Conservation (phyloP, 2,797 vertebrate species). For the Miichthys miiuy region DNA sequence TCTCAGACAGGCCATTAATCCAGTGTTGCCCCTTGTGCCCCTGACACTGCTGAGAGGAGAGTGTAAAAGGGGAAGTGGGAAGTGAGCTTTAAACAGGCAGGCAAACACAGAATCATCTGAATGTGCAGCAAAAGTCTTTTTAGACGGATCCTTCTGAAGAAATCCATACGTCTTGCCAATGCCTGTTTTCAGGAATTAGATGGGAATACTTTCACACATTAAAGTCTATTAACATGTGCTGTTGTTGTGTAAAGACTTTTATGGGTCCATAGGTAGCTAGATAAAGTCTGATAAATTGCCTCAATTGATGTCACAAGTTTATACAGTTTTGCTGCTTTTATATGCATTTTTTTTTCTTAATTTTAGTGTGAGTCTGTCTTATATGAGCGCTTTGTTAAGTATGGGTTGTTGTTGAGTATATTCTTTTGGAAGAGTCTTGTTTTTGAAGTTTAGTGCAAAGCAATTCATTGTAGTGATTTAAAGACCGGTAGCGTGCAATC, state of each 20-base stretch:
- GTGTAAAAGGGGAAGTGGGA: neutral
- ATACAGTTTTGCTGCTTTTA: neutral
- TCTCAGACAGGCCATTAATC: constrained; percentile 49
- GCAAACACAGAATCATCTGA: neutral
- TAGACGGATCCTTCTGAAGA: neutral
- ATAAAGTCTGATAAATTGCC: neutral
- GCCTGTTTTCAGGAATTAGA: constrained; percentile 4
- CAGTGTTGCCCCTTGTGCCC: constrained; percentile 16
- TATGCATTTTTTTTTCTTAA: neutral
- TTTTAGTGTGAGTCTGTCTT: neutral
- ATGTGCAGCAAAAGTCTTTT: neutral
- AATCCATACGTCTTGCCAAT: neutral
- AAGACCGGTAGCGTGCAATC: neutral
- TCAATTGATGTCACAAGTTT: neutral
- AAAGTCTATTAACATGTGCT: neutral
- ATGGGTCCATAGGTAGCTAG: neutral
- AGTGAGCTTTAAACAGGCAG: neutral
- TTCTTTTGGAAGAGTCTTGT: neutral
- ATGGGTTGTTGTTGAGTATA: neutral
- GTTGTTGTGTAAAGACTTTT: neutral
- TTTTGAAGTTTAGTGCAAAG: neutral
- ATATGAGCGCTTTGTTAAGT: neutral
- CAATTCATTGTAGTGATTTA: neutral
- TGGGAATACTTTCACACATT: neutral
- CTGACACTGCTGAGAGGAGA: constrained; percentile 28